These are phyloP conservation scores for Heliothis subflexa DNA, from an alignment of 1,140 invertebrate genomes.

Conservation along the genomic window DNA sequence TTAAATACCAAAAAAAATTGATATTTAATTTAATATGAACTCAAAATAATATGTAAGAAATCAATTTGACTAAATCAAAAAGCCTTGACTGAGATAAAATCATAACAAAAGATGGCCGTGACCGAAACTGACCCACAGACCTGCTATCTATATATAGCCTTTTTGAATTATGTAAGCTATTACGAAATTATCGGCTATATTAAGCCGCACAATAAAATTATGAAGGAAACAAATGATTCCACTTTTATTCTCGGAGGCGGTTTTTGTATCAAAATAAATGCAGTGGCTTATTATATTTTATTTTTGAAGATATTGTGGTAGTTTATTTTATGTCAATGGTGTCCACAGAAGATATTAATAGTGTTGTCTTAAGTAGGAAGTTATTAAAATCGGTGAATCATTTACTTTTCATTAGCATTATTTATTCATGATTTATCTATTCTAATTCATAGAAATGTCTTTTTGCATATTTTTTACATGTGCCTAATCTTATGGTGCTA, in stretches of 20 bases:
- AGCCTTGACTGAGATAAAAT: constrained; percentile 37
- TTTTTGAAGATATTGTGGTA: not conserved
- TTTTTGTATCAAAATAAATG: not conserved
- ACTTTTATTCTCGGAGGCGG: not conserved
- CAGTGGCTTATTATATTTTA: no score
- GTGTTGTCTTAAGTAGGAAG: no score
- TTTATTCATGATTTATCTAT: no score
- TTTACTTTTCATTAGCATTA: no score
- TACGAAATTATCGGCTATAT: constrained; percentile 29
- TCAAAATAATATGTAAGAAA: not conserved
- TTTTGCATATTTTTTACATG: no score
- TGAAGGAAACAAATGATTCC: constrained; percentile 31
- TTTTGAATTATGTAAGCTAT: constrained; percentile 22
- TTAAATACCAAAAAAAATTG: not conserved
- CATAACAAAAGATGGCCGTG: constrained; percentile 39
- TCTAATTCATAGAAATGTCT: no score
- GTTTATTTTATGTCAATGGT: no score
- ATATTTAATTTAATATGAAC: no score
- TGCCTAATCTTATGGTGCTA: no score
- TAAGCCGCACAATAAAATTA: constrained; percentile 28
- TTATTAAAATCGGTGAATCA: no score
- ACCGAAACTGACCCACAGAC: constrained; percentile 43
- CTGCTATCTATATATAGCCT: constrained; percentile 42
- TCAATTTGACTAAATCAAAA: not conserved
- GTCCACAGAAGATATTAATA: no score